Base-by-base conservation (phyloP, 2,888 invertebrate species). In the Psylliodes chrysocephalus region DNA sequence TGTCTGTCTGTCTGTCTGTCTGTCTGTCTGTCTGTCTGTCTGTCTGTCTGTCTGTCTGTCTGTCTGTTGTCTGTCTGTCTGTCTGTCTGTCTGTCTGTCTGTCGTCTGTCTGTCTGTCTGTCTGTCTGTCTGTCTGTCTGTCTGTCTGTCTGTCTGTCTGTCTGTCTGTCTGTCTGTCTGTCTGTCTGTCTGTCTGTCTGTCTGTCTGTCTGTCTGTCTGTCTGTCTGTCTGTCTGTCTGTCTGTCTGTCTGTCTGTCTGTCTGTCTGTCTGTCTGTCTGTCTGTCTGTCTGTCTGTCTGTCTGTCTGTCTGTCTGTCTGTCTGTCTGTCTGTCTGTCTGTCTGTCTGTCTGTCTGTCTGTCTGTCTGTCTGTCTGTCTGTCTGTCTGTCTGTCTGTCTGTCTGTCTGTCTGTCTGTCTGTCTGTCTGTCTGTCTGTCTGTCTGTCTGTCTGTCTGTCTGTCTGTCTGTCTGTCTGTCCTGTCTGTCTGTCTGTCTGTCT, bases 371-470 rank as follows among this genome's bases (percentile, higher is more conserved):
- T 53, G 28, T 53, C 10, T 53, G 28, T 53, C 53, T 53, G 33
- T 53, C 53, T 53, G 28, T 53, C 10, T 53, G 28, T 53, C 53
- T 53, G 33, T 53, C 53, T 53, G 28, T 53, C 10, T 53, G 28
- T 53, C 53, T 53, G 33, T 53, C 53, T 53, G 28, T 53, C 10
- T 53, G 28, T 53, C 53, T 53, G 33, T 53, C 53, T 53, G 28
- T 53, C 10, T 53, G 28, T 53, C 53, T 53, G 33, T 53, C 53
- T 53, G 28, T 53, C 8, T 53, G 28, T 53, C 53, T 53, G 15
- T 53, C 53, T 53, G 28, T 53, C 8, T 53, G 28, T 53, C 53
- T 53, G 15, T 53, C 53, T 53, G 28, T 53, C 8, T 53, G 28
- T 53, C 53, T 53, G 15, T 53, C 53, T 53, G 18, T 53, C 8